Percentiles rank a stretch among this genome's conserved stretches.
Evolutionary conservation across 2,113 vertebrate species (phyloP).

Genomic region (Phycodurus eques): DNA sequence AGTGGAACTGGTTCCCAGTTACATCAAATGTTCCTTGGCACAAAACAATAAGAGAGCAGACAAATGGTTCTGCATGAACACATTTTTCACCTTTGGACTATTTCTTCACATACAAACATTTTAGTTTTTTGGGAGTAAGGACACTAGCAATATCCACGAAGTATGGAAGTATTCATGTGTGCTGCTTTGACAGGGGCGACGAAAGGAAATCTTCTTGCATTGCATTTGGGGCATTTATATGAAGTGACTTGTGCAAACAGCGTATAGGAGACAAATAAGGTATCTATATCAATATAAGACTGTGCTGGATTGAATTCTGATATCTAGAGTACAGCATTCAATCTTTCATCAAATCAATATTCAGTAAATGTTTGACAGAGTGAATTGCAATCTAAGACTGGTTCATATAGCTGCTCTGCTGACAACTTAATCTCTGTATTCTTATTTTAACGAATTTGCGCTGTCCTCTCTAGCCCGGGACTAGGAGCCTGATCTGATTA

Average conservation of each 20-base stretch:
- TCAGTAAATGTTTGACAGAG: conserved; percentile 17
- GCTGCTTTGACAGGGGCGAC: conserved; percentile 52
- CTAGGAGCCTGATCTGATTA: conserved; percentile 28
- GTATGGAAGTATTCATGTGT: conserved; percentile 63
- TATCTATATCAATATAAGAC: background rate
- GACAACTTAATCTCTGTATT: conserved; percentile 25
- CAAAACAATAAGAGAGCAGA: conserved; percentile 26
- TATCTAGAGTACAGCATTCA: conserved; percentile 4
- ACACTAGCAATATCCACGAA: conserved; percentile 47
- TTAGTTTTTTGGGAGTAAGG: conserved; percentile 60
- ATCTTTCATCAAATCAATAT: conserved; percentile 23
- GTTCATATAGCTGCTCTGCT: conserved; percentile 21
- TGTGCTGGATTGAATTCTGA: background rate
- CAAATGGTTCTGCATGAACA: conserved; percentile 23
- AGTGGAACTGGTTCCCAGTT: no score
- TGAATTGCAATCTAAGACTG: conserved; percentile 6
- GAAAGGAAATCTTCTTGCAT: background rate
- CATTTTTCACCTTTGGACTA: conserved; percentile 32
- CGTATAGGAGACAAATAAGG: conserved; percentile 13
- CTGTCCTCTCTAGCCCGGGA: conserved; percentile 14
- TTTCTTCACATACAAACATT: conserved; percentile 39
- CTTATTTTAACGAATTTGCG: conserved; percentile 37
- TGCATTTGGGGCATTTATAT: conserved; percentile 37
- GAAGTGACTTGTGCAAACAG: conserved; percentile 36
- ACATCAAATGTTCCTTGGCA: no score